phyloP scores from a whole-genome alignment of 1,140 invertebrate species.

The Cotesia vestalis region DNA sequence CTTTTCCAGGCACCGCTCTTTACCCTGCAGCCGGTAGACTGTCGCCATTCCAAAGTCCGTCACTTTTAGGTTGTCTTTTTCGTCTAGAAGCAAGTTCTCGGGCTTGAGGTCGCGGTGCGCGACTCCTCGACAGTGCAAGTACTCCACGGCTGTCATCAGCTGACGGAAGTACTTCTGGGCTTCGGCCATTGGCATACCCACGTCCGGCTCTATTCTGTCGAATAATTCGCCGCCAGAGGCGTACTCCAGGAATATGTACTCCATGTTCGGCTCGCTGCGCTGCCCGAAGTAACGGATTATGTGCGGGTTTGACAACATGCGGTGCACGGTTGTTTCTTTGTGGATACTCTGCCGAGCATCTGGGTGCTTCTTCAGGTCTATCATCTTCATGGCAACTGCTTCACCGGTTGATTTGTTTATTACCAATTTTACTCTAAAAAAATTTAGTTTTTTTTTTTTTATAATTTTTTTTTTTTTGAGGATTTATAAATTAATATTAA shows the following conservation, averaged over 20 bases:
- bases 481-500: neutral
- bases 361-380: constrained; percentile 78
- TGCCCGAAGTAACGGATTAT: constrained; percentile 91
- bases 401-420: constrained; percentile 84
- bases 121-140: constrained; percentile 83
- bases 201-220: constrained; percentile 95
- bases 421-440: constrained; percentile 86
- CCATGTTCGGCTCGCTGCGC: constrained; percentile 77
- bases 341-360: constrained; percentile 74
- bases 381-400: constrained; percentile 92
- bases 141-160: constrained; percentile 84
- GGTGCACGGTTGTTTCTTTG: constrained; percentile 88
- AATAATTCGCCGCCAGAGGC: constrained; percentile 96
- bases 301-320: constrained; percentile 83
- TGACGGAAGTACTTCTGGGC: constrained; percentile 93
- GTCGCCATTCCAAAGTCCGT: constrained; percentile 98
- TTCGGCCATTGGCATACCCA: constrained; percentile 82
- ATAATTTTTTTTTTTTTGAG: neutral
- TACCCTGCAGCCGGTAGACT: constrained; percentile 76
- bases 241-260: constrained; percentile 97
- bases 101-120: constrained; percentile 95
- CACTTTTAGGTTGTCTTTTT: constrained; percentile 90
- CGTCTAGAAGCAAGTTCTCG: constrained; percentile 92
- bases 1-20: constrained; percentile 84
- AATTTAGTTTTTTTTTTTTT: neutral